These are phyloP conservation scores for Polyploca ridens DNA, from an alignment of 2,888 invertebrate genomes.

Conservation along the genomic window DNA sequence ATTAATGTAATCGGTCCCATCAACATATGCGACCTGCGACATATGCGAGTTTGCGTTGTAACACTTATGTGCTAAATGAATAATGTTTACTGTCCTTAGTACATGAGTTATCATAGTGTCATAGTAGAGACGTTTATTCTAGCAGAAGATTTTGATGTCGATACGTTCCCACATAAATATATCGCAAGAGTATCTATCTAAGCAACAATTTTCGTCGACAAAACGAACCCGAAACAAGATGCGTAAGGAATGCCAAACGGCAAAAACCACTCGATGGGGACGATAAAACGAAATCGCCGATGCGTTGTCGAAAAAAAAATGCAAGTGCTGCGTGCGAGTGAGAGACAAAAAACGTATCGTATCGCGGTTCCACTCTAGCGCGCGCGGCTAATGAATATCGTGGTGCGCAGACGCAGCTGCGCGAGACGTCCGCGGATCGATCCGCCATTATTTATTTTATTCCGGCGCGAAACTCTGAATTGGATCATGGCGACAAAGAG, in stretches of 20 bases:
- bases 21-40: slow-evolving; percentile 42
- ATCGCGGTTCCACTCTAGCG: slow-evolving; percentile 82
- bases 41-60: slow-evolving; percentile 34
- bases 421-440: slow-evolving; percentile 57
- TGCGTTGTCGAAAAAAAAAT: slow-evolving; percentile 79
- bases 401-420: slow-evolving; percentile 77
- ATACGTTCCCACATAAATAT: slow-evolving; percentile 35
- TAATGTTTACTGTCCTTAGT: slow-evolving; percentile 7
- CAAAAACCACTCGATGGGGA: slow-evolving; percentile 80
- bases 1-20: slow-evolving; percentile 49
- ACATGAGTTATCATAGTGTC: background rate
- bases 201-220: slow-evolving; percentile 37
- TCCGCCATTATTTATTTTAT: slow-evolving; percentile 82
- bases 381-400: slow-evolving; percentile 75
- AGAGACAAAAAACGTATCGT: slow-evolving; percentile 81
- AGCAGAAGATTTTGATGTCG: slow-evolving; percentile 6
- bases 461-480: slow-evolving; percentile 80
- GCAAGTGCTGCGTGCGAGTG: slow-evolving; percentile 79
- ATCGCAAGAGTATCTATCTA: slow-evolving; percentile 41
- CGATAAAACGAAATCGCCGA: slow-evolving; percentile 82
- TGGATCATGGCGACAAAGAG: slow-evolving; percentile 80
- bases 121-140: background rate
- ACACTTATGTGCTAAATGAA: slow-evolving; percentile 44
- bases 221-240: slow-evolving; percentile 73
- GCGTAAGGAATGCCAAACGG: slow-evolving; percentile 78